Percentiles rank a stretch among this genome's conserved stretches.
phyloP scores from a whole-genome alignment of 2,888 invertebrate genomes.

The Aphidoletes aphidimyza region DNA sequence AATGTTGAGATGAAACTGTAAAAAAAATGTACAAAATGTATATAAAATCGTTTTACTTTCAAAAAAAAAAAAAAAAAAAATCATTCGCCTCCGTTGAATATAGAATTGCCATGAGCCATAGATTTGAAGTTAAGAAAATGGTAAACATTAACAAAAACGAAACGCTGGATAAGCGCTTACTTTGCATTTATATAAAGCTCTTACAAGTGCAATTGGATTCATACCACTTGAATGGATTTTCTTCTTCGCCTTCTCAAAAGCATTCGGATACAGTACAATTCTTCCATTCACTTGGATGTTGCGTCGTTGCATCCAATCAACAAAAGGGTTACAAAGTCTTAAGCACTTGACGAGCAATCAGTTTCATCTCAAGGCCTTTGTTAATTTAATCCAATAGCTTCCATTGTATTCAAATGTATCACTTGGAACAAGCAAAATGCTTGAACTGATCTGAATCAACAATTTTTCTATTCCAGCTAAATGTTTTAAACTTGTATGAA shows the following conservation, averaged over 20 bases:
- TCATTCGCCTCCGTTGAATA: neutral
- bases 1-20: too few species aligned
- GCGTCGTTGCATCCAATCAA: constrained; percentile 8
- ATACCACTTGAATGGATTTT: constrained; percentile 18
- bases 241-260: neutral
- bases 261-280: neutral
- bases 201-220: constrained; percentile 37
- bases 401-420: too few species aligned
- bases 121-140: neutral
- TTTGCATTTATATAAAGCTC: constrained; percentile 23
- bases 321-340: neutral
- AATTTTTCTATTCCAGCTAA: too few species aligned
- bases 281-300: neutral
- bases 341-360: neutral
- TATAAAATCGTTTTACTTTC: neutral
- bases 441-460: too few species aligned
- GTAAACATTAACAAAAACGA: neutral
- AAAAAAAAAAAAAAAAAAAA: neutral
- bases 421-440: too few species aligned
- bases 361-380: neutral
- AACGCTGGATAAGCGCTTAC: neutral
- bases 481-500: too few species aligned
- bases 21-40: too few species aligned
- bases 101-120: too few species aligned
- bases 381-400: neutral